phyloP scores from a whole-genome alignment of 2,888 invertebrate species.

The Amphipoea lucens region DNA sequence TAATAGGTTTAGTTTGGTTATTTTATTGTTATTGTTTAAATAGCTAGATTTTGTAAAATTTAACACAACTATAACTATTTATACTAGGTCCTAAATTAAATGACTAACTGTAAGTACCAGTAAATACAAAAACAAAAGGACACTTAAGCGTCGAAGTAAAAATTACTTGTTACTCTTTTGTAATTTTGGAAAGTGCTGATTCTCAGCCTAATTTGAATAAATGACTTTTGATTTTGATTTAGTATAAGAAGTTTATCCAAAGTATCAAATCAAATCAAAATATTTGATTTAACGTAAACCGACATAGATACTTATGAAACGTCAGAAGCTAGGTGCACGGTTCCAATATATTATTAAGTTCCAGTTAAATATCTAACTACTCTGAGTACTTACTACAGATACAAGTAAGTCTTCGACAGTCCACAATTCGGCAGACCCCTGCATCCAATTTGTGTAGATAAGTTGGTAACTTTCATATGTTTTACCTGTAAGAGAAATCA shows the following conservation, averaged over 20 bases:
- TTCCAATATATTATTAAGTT: not conserved
- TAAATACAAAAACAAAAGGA: not conserved
- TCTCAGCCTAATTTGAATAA: too few relatives aligned
- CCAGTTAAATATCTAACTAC: not conserved
- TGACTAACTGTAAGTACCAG: not conserved
- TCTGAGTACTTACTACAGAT: not conserved
- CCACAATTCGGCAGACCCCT: too few relatives aligned
- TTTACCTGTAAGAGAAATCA: slow-evolving; percentile 37
- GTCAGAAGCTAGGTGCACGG: too few relatives aligned
- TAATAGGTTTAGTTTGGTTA: not conserved
- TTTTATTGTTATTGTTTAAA: not conserved
- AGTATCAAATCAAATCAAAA: too few relatives aligned
- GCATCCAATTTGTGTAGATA: not conserved
- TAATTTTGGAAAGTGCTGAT: too few relatives aligned
- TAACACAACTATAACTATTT: not conserved
- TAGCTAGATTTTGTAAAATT: too few relatives aligned
- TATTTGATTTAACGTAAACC: too few relatives aligned
- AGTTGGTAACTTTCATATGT: not conserved
- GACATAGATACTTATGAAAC: too few relatives aligned
- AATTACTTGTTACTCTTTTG: not conserved
- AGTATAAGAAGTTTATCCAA: not conserved
- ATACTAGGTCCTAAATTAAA: not conserved
- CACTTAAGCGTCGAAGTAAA: not conserved
- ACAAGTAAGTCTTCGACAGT: not conserved
- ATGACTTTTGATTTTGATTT: too few relatives aligned